A percentile compares a stretch with the other conserved stretches of the same genome.
Conservation (phyloP, 2,113 vertebrate genomes). For the Petrocephalus zakoni region DNA sequence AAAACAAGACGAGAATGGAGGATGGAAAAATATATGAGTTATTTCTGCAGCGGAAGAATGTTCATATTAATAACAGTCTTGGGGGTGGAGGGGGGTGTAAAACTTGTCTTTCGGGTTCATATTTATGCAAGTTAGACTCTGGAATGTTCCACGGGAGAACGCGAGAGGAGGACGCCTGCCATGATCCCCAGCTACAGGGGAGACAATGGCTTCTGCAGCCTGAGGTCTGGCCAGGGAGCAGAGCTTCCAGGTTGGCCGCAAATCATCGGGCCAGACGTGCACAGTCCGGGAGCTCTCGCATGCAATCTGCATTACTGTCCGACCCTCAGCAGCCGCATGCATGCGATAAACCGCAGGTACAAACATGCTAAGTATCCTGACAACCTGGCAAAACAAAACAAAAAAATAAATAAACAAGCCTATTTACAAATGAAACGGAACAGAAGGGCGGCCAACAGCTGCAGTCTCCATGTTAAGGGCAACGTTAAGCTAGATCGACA, state of each 20-base stretch:
- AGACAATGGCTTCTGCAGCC: not conserved
- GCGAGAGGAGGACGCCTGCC: not conserved
- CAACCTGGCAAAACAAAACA: not conserved
- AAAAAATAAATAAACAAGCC: not conserved
- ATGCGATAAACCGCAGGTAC: not conserved
- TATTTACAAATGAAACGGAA: not conserved
- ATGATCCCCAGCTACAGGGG: not conserved
- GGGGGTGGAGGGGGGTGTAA: not conserved
- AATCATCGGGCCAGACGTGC: not conserved
- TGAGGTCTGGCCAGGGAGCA: not conserved
- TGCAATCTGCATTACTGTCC: not conserved
- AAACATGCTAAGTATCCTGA: not conserved
- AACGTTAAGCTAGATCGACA: not conserved
- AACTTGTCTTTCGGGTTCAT: not conserved
- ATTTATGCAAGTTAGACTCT: not conserved
- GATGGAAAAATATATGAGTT: not conserved
- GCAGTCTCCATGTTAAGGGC: not conserved
- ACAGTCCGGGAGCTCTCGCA: not conserved
- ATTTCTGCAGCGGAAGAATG: not conserved
- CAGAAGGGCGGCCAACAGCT: too few species aligned
- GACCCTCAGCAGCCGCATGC: not conserved
- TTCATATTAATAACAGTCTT: slow-evolving; percentile 13
- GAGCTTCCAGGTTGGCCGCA: not conserved
- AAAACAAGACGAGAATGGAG: not conserved
- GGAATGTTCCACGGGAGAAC: not conserved